Percentiles rank a stretch among this genome's conserved stretches.
These are phyloP conservation scores for Rhagoletis pomonella DNA, from an alignment of 1,140 invertebrate genomes.

Conservation along the genomic window DNA sequence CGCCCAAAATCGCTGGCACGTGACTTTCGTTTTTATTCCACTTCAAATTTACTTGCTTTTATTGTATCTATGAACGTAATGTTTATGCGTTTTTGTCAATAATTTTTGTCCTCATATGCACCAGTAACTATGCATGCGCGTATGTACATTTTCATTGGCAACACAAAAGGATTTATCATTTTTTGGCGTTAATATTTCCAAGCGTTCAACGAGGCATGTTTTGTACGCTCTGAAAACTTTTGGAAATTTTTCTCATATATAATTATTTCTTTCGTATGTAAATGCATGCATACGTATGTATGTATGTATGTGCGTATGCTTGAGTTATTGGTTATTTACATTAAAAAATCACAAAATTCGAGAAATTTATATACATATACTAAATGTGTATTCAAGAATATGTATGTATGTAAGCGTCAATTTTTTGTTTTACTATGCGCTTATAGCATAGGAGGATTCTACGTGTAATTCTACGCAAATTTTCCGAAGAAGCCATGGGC, in stretches of 20 bases:
- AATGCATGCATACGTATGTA: neutral
- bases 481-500: too few species aligned
- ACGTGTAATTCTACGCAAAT: too few species aligned
- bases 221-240: slow-evolving; percentile 30
- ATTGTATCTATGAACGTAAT: neutral
- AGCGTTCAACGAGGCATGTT: slow-evolving; percentile 1
- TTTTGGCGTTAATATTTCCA: neutral
- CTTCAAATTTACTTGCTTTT: neutral
- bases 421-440: too few species aligned
- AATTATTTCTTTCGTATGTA: neutral
- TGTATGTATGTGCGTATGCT: neutral
- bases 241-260: neutral
- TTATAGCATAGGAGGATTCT: too few species aligned
- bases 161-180: slow-evolving; percentile 29
- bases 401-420: neutral
- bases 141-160: neutral
- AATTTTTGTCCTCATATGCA: neutral
- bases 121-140: neutral
- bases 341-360: too few species aligned
- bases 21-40: slow-evolving; percentile 15
- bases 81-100: neutral
- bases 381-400: too few species aligned
- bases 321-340: too few species aligned
- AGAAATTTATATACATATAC: too few species aligned
- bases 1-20: slow-evolving; percentile 28